Evolutionary conservation across 1,140 invertebrate genomes (phyloP), one percentile per base, ranked within the genome.

Genomic region (Nilaparvata lugens): DNA sequence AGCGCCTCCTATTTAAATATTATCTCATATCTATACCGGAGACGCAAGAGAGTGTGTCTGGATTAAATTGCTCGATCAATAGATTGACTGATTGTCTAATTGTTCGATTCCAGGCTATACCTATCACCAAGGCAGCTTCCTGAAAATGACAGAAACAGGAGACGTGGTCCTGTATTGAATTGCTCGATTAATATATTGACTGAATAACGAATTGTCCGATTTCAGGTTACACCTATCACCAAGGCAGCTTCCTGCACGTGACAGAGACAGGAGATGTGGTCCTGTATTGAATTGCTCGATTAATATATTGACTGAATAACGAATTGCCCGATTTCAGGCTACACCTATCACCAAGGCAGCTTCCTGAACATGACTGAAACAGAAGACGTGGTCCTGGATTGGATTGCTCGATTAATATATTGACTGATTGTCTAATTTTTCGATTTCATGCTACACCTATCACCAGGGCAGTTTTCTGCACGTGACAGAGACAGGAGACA

Each of bases 321-420:
- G n/a, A n/a, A n/a, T n/a, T n/a, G n/a, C n/a, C n/a, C n/a, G n/a
- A n/a, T n/a, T 7, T n/a, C 45, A 77, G 77, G 77, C 11, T 90
- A 86, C 65, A 89, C 86, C 0, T 83, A 85, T 67, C 87, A 89
- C 68, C 87, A 89, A 69, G 85, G 84, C 0, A 82, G 84, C 69
- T 87, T 82, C 66, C 70, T 88, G 1, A 81, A 86, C 60, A 76
- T 87, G 21, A 84, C 82, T 75, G 79, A 35, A 79, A 75, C 24
- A 84, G 85, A 1, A 80, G 84, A 60, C 0, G 81, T 87, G 7
- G 77, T 85, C 25, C 70, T 87, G 11, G 76, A 82, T 56, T 77
- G 78, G 19, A 72, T 79, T 21, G 76, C n/a, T n/a, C n/a, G n/a
- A n/a, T n/a, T n/a, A n/a, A n/a, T n/a, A n/a, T n/a, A n/a, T n/a